Percentiles rank a stretch among this genome's conserved stretches.
Evolutionary conservation across 2,797 vertebrate genomes (phyloP).

Genomic region (Synaphobranchus kaupii): DNA sequence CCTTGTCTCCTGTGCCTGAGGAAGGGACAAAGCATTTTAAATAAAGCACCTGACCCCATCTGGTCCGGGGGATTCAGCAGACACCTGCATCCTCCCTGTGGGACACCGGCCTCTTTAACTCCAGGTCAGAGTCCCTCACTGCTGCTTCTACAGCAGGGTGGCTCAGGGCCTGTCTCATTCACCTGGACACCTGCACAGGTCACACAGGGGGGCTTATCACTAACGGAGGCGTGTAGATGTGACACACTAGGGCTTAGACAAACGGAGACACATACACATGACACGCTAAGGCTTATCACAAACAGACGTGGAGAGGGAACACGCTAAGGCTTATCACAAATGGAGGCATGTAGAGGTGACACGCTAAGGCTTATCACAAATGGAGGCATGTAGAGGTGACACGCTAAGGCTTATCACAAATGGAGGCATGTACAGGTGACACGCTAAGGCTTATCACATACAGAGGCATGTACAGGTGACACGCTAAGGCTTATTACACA

Average conservation of each 20-base stretch:
- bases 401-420: slow-evolving; percentile 57
- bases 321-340: no score
- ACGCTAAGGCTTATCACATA: no score
- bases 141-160: not conserved
- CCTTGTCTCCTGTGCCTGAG: no score
- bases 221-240: no score
- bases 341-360: no score
- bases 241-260: no score
- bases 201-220: no score
- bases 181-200: slow-evolving; percentile 39
- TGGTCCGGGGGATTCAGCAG: not conserved
- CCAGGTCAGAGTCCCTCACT: not conserved
- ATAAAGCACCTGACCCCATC: not conserved
- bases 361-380: no score
- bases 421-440: slow-evolving; percentile 45
- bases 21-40: not conserved
- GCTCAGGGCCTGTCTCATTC: not conserved
- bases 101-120: not conserved
- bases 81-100: not conserved
- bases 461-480: slow-evolving; percentile 35
- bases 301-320: no score
- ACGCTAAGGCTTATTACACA: slow-evolving; percentile 34
- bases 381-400: slow-evolving; percentile 38
- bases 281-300: no score
- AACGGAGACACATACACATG: no score